Evolutionary conservation across 1,140 invertebrate genomes (phyloP), one percentile per base, ranked within the genome.

Genomic region (Mycetomoellerius zeteki): DNA sequence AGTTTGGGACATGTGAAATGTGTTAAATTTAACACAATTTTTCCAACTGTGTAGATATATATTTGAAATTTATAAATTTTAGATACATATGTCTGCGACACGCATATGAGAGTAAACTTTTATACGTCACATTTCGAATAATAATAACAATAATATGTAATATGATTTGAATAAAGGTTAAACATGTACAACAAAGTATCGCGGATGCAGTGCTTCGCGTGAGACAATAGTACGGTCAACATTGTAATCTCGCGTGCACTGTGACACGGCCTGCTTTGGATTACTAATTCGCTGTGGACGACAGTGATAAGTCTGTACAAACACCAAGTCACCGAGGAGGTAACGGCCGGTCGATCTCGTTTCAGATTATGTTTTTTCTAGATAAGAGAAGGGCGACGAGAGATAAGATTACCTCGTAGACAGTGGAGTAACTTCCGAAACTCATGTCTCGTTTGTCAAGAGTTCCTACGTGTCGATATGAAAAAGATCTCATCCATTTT

Each of bases 261-360:
- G 21, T 62, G 19, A 52, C 27, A 21, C 27, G 24, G 37, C 24
- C 27, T n/a, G 73, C 24, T 50, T 54, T 37, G 50, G 21, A 62
- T 27, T 16, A 67, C 54, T 7, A 43, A 43, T 8, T 78, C 65
- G 21, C 33, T n/a, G 14, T 33, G 58, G 21, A 30, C 12, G 86
- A 77, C 37, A 47, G 37, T 24, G 87, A 88, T 88, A 88, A 87
- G n/a, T 33, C 14, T 24, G 19, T 47, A 77, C 54, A 88, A 88
- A 88, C 69, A 76, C 14, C 6, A 47, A 52, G 24, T 37, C 21
- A 62, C 19, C 10, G 14, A 19, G 12, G 8, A 14, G 19, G n/a
- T 30, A 67, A 19, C 24, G 12, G 33, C 65, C 62, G 16, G 19
- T 65, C 64, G 30, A 43, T 47, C 65, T 78, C 71, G 24, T 88